A percentile compares a stretch with the other conserved stretches of the same genome.
Evolutionary conservation across 92 coral and sea anemone genomes (phyloP).

Genomic region (Actinostola sp.): DNA sequence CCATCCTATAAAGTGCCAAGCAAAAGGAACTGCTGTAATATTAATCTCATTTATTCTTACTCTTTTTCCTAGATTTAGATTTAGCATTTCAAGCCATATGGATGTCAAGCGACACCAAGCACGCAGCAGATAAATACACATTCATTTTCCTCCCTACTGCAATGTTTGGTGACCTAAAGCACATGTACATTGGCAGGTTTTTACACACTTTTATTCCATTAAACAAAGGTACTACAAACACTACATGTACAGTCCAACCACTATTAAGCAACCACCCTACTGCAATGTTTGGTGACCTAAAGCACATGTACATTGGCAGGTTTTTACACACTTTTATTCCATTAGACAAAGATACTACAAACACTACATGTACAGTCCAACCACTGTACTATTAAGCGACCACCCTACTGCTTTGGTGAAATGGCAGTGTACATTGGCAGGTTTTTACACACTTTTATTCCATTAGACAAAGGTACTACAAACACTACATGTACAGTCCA

Average conservation of each 20-base stretch:
- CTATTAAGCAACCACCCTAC: slow-evolving; percentile 13
- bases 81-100: slow-evolving; percentile 36
- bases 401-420: slow-evolving; percentile 19
- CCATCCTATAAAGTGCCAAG: background rate
- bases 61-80: slow-evolving; percentile 29
- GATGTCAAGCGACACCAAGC: background rate
- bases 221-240: slow-evolving; percentile 21
- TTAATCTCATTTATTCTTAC: too few relatives aligned
- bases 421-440: slow-evolving; percentile 45
- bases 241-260: background rate
- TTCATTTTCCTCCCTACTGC: slow-evolving; percentile 40
- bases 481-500: too few relatives aligned
- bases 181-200: slow-evolving; percentile 47
- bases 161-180: slow-evolving; percentile 12
- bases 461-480: slow-evolving; percentile 33
- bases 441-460: slow-evolving; percentile 40
- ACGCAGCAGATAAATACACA: slow-evolving; percentile 16
- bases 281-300: slow-evolving; percentile 8
- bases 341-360: slow-evolving; percentile 25
- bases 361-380: too few relatives aligned
- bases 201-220: slow-evolving; percentile 41
- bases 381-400: background rate
- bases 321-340: slow-evolving; percentile 43
- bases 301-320: slow-evolving; percentile 45
- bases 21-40: too few relatives aligned